Evolutionary conservation across 2,888 invertebrate genomes (phyloP), one percentile per base, ranked within the genome.

Genomic region (Thecocarcelia acutangulata): DNA sequence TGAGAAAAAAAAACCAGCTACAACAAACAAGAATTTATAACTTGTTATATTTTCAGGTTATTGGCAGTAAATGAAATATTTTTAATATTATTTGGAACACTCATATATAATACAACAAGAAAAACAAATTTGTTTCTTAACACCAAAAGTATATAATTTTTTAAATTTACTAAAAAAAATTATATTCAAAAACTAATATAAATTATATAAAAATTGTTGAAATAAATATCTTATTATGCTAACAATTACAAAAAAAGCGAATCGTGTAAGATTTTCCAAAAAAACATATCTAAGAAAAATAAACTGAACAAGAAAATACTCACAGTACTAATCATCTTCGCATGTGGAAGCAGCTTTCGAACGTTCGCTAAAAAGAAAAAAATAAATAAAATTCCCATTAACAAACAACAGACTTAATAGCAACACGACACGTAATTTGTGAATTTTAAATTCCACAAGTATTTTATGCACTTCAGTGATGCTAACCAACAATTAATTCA

Each of bases 321-420:
- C 63, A 66, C 56, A n/a, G 40, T 61, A n/a, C n/a, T n/a, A 73
- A 79, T 66, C 54, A 68, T 13, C 1, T 46, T 73, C 46, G 66
- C 72, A 72, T 79, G 78, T 68, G 4, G 50, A 63, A 78, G 66
- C 44, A 68, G 44, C 15, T 52, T 72, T 59, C 46, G 12, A 46
- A 54, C 37, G 12, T 21, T 52, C 24, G 52, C 19, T 12, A 50
- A 37, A 70, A 46, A 15, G 19, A 69, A 61, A n/a, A n/a, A n/a
- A n/a, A n/a, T n/a, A n/a, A n/a, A n/a, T n/a, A n/a, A 66, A 50
- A 66, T 50, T 19, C 21, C n/a, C 11, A 19, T 44, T 24, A 13
- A 33, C 33, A 73, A 63, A 44, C 50, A 33, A 56, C 46, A 74
- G 58, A 56, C 48, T 66, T 37, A 56, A 58, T 46, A 56, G 46